These are phyloP conservation scores for Drosophila insularis DNA, from an alignment of 1,140 invertebrate genomes.

Conservation along the genomic window DNA sequence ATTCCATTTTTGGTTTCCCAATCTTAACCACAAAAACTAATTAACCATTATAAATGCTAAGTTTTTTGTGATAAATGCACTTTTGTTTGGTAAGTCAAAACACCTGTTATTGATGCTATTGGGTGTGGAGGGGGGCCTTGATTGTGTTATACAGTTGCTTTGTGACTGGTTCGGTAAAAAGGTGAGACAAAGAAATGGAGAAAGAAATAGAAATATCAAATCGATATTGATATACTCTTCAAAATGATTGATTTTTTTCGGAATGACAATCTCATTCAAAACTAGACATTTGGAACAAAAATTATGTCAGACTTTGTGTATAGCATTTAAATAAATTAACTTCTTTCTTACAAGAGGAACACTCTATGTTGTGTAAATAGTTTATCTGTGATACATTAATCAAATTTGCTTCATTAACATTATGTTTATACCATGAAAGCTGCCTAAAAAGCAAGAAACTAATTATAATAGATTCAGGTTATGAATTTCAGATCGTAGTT, in stretches of 20 bases:
- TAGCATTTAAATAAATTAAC: too few relatives aligned
- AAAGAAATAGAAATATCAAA: background rate
- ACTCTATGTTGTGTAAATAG: too few relatives aligned
- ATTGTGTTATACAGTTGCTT: slow-evolving; percentile 8
- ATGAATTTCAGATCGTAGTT: too few relatives aligned
- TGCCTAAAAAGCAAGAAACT: too few relatives aligned
- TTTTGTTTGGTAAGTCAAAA: slow-evolving; percentile 30
- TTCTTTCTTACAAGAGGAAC: too few relatives aligned
- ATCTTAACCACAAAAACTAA: slow-evolving; percentile 35
- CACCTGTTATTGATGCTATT: slow-evolving; percentile 55
- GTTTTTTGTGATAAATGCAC: slow-evolving; percentile 46
- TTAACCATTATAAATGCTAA: slow-evolving; percentile 65
- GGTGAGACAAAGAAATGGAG: background rate
- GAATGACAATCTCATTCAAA: background rate
- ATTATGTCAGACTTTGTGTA: too few relatives aligned
- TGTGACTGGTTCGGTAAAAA: slow-evolving; percentile 8
- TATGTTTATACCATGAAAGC: too few relatives aligned
- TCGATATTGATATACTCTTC: slow-evolving; percentile 1
- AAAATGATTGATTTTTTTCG: background rate
- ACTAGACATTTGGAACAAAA: too few relatives aligned
- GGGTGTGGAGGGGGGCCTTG: slow-evolving; percentile 21
- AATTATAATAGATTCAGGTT: too few relatives aligned
- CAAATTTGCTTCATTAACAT: too few relatives aligned
- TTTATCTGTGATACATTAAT: too few relatives aligned
- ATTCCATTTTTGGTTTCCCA: slow-evolving; percentile 12